Conservation (phyloP, 2,888 invertebrate genomes). For the Hemistola chrysoprasaria region DNA sequence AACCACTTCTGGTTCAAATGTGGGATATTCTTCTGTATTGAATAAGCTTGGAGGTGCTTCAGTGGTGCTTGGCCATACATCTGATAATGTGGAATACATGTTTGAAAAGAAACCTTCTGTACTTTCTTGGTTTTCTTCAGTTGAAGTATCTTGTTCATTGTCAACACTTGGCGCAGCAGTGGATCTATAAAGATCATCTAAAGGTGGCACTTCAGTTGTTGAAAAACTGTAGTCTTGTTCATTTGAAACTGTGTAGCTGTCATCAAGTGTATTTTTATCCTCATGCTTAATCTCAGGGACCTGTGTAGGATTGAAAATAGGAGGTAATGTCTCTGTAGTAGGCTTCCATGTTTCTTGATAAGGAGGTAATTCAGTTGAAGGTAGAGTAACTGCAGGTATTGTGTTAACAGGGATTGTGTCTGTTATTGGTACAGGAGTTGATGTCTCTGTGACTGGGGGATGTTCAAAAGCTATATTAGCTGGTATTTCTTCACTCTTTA, state of each 20-base stretch:
- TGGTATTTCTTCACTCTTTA: neutral
- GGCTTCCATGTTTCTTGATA: slow-evolving; percentile 19
- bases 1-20: slow-evolving; percentile 35
- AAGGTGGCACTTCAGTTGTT: slow-evolving; percentile 23
- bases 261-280: slow-evolving; percentile 4
- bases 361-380: slow-evolving; percentile 20
- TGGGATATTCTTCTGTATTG: slow-evolving; percentile 43
- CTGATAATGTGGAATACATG: slow-evolving; percentile 59
- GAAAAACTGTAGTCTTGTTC: slow-evolving; percentile 11
- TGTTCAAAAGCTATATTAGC: neutral
- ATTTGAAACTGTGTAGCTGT: slow-evolving; percentile 1
- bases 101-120: slow-evolving; percentile 52
- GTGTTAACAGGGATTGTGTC: slow-evolving; percentile 1
- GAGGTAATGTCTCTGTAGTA: slow-evolving; percentile 31
- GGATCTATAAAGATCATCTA: slow-evolving; percentile 9
- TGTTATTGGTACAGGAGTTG: neutral
- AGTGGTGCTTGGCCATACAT: slow-evolving; percentile 58
- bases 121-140: slow-evolving; percentile 38
- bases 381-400: slow-evolving; percentile 5
- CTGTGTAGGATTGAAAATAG: slow-evolving; percentile 26
- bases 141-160: slow-evolving; percentile 25
- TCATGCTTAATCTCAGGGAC: slow-evolving; percentile 9
- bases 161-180: slow-evolving; percentile 10
- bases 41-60: slow-evolving; percentile 54
- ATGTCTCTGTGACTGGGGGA: slow-evolving; percentile 1